A percentile compares a stretch with the other conserved stretches of the same genome.
Conservation (phyloP, 2,113 vertebrate species). For the Cebidichthys violaceus region DNA sequence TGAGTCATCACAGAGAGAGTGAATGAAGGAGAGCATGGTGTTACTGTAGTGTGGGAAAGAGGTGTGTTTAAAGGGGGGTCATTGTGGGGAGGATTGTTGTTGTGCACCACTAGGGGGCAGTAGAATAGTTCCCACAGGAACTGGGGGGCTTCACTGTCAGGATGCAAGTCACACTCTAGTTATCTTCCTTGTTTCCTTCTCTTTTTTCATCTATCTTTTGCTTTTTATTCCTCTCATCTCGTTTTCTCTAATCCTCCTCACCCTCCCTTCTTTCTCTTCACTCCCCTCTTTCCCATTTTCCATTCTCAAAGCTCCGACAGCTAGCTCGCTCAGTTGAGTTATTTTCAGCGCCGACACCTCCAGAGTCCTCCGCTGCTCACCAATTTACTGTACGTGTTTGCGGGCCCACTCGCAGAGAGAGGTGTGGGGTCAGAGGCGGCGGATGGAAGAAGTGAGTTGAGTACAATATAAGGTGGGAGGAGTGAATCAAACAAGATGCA, state of each 20-base stretch:
- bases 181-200: slow-evolving; percentile 44
- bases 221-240: slow-evolving; percentile 14
- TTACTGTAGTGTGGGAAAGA: slow-evolving; percentile 49
- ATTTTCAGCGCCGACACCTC: slow-evolving; percentile 37
- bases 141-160: slow-evolving; percentile 15
- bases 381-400: neutral
- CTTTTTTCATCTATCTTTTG: slow-evolving; percentile 16
- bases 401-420: slow-evolving; percentile 40
- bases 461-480: slow-evolving; percentile 36
- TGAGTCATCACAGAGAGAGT: slow-evolving; percentile 57
- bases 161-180: slow-evolving; percentile 63
- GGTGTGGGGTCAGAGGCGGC: slow-evolving; percentile 24
- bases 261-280: neutral
- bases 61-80: slow-evolving; percentile 20
- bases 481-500: slow-evolving; percentile 27
- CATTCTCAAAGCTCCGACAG: slow-evolving; percentile 4
- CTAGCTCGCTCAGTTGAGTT: neutral
- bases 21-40: slow-evolving; percentile 37
- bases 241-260: neutral
- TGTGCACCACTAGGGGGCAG: slow-evolving; percentile 83
- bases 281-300: neutral
- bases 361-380: slow-evolving; percentile 5
- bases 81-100: neutral
- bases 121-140: slow-evolving; percentile 73
- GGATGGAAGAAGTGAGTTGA: slow-evolving; percentile 55